Conservation (phyloP, 2,888 invertebrate species). For the Pyrocoelia pectoralis region DNA sequence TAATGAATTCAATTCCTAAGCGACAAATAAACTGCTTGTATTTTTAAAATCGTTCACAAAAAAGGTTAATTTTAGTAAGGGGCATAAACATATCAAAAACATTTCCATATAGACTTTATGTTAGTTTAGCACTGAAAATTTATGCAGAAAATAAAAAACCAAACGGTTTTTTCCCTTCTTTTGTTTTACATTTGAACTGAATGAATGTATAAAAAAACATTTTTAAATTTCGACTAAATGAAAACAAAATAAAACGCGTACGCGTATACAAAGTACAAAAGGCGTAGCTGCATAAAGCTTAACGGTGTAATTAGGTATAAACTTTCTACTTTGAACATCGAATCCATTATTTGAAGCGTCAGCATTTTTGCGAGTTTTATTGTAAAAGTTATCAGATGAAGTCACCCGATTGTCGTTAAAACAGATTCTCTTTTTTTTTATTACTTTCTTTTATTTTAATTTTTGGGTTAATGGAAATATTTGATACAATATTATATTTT, state of each 20-base stretch:
- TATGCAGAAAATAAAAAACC: no score
- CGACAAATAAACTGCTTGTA: no score
- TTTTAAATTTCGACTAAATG: background rate
- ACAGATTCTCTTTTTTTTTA: background rate
- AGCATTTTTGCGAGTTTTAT: background rate
- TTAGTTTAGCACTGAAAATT: no score
- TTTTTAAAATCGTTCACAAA: no score
- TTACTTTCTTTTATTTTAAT: background rate
- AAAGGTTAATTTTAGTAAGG: no score
- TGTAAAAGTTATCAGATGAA: background rate
- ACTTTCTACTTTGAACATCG: conserved; percentile 1
- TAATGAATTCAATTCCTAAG: no score
- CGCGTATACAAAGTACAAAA: background rate
- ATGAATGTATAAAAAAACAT: no score
- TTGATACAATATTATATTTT: background rate
- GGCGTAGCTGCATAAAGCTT: background rate
- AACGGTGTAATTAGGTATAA: background rate
- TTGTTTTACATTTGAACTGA: no score
- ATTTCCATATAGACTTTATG: no score
- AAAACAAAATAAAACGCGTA: background rate
- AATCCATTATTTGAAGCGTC: background rate
- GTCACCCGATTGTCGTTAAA: background rate
- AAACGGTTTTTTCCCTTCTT: no score
- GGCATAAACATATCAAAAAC: no score
- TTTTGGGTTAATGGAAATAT: background rate